phyloP scores from a whole-genome alignment of 2,797 vertebrate species.

The Lycodopsis pacificus region DNA sequence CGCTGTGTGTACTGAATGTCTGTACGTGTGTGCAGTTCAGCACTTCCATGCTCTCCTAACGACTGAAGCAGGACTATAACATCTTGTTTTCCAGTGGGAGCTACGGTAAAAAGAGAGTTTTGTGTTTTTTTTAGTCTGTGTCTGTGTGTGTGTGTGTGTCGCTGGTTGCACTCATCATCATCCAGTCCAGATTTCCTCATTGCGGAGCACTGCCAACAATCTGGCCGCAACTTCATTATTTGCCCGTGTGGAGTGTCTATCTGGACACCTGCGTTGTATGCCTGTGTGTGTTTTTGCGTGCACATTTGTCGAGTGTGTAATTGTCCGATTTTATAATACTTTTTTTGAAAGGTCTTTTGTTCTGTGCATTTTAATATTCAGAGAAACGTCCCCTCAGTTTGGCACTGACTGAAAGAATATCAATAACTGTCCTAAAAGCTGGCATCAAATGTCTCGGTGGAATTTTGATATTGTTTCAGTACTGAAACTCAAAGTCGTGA shows the following conservation, averaged over 20 bases:
- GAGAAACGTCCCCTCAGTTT: not conserved
- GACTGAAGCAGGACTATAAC: conserved; percentile 54
- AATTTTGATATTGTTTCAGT: not conserved
- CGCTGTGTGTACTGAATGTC: conserved; percentile 32
- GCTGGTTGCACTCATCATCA: conserved; percentile 46
- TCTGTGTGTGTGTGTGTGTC: not conserved
- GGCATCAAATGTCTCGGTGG: not conserved
- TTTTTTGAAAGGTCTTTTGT: not conserved
- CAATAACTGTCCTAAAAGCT: not conserved
- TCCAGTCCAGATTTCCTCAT: conserved; percentile 65
- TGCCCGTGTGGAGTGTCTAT: conserved; percentile 37
- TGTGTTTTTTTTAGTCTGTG: not conserved
- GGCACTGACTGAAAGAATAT: not conserved
- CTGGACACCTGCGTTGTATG: conserved; percentile 42
- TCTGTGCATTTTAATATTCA: not conserved
- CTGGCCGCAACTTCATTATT: conserved; percentile 59
- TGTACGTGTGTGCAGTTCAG: conserved; percentile 36
- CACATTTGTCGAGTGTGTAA: not conserved
- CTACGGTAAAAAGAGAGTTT: not conserved
- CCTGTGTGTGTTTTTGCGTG: not conserved
- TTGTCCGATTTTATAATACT: conserved; percentile 7
- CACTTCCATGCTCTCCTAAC: conserved; percentile 47
- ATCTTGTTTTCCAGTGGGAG: conserved; percentile 40
- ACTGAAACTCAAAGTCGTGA: not conserved
- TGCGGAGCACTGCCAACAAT: conserved; percentile 54